phyloP scores from a whole-genome alignment of 2,888 invertebrate genomes.

The Luffia ferchaultella region DNA sequence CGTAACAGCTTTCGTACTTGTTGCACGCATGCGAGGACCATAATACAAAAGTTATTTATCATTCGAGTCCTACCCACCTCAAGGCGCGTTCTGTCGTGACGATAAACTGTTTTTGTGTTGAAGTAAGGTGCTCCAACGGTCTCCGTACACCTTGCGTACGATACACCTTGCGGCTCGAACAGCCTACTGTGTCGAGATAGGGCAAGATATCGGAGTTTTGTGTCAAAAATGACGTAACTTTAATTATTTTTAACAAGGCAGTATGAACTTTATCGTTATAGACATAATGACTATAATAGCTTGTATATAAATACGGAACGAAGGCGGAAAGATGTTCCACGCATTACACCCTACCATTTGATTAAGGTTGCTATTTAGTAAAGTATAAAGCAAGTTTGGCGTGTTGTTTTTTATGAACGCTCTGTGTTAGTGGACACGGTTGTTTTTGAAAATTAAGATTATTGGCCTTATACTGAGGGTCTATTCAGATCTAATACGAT shows the following conservation, averaged over 20 bases:
- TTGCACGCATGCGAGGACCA: too few species aligned
- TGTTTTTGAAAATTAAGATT: conserved; percentile 49
- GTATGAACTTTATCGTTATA: background rate
- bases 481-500: conserved; percentile 45
- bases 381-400: conserved; percentile 37
- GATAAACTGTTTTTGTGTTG: background rate
- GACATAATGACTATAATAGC: background rate
- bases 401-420: conserved; percentile 29
- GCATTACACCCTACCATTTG: conserved; percentile 39
- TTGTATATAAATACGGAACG: conserved; percentile 1
- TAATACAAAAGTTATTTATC: too few species aligned
- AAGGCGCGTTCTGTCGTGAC: background rate
- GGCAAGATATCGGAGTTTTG: conserved; percentile 43
- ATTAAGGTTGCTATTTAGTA: conserved; percentile 54
- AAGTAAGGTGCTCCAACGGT: conserved; percentile 50
- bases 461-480: conserved; percentile 13
- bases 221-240: conserved; percentile 21
- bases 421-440: conserved; percentile 56
- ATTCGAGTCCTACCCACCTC: background rate
- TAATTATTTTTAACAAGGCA: background rate
- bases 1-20: too few species aligned
- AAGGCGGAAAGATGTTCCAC: conserved; percentile 42
- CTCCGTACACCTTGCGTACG: conserved; percentile 47
- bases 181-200: conserved; percentile 35
- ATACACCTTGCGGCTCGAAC: conserved; percentile 52